Evolutionary conservation across 1,140 invertebrate genomes (phyloP), one percentile per base, ranked within the genome.

Genomic region (Tigriopus japonicus): DNA sequence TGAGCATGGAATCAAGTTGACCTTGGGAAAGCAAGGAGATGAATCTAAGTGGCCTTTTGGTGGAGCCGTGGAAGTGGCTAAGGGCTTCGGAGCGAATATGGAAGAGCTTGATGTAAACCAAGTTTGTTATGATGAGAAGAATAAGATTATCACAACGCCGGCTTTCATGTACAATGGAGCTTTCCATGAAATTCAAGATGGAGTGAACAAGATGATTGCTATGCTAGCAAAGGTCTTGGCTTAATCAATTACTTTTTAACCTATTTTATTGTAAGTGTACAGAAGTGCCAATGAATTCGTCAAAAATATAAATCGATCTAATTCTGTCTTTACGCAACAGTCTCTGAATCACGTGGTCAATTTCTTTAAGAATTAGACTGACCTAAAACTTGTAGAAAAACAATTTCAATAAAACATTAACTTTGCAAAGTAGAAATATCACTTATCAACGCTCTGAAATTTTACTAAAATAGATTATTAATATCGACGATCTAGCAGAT

Each of bases 131-230:
- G 78, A 79, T 67, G 66, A 67, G 1, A 69, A 73, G 9, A 75
- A 78, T 65, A 73, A 73, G 40, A 69, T 81, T 28, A 74, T 78
- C 10, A 78, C 76, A 13, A 78, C 78, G 5, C 78, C 80, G 9
- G 80, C 78, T 0, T 81, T 74, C 69, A 77, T 81, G 76, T 79
- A 77, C 62, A 69, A 75, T 24, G 69, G 59, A 65, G 61, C 21
- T 67, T 72, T 74, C 35, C 71, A 74, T 58, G 73, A 79, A 59
- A 63, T 67, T 19, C 64, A 65, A 21, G 73, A 76, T 61, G 78
- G 78, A 3, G 74, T 81, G 63, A 78, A 77, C 1, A 72, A 73
- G 58, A 74, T 80, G 72, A 71, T 78, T 35, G 28, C 28, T 35
- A 9, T 35, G 28, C 28, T 35, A 5, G 28, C 28, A 5, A 35